Conservation (phyloP, 2,888 invertebrate species). For the Magallana nippona region DNA sequence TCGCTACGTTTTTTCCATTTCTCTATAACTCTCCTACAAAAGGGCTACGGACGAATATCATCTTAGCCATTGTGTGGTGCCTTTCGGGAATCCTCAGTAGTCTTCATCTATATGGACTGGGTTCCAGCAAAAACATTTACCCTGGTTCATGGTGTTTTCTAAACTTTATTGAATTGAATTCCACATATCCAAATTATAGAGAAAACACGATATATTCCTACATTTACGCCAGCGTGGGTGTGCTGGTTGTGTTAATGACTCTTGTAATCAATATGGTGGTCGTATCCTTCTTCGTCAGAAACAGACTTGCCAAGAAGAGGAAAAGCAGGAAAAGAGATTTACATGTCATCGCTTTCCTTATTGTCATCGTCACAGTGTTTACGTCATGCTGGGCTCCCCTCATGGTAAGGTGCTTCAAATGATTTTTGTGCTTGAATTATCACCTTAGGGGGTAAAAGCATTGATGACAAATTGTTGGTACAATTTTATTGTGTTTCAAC, state of each 20-base stretch:
- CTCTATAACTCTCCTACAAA: slow-evolving; percentile 37
- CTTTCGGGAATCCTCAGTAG: slow-evolving; percentile 34
- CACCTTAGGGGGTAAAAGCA: too few relatives aligned
- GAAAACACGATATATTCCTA: slow-evolving; percentile 20
- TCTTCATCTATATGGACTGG: slow-evolving; percentile 44
- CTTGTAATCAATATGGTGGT: slow-evolving; percentile 33
- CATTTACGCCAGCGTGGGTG: slow-evolving; percentile 40
- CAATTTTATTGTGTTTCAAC: too few relatives aligned
- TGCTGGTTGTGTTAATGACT: slow-evolving; percentile 38
- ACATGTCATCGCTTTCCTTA: slow-evolving; percentile 75
- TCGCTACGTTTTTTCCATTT: slow-evolving; percentile 44
- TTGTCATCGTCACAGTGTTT: slow-evolving; percentile 77
- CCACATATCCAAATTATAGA: not conserved
- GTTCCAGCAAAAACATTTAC: slow-evolving; percentile 41
- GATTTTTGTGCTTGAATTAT: too few relatives aligned
- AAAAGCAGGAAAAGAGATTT: slow-evolving; percentile 6
- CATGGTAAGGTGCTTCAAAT: slow-evolving; percentile 65
- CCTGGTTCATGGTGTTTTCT: slow-evolving; percentile 51
- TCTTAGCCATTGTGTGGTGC: slow-evolving; percentile 39
- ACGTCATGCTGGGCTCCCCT: slow-evolving; percentile 78
- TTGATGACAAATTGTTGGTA: too few relatives aligned
- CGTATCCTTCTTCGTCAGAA: not conserved
- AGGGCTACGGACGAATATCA: slow-evolving; percentile 12
- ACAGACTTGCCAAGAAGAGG: not conserved
- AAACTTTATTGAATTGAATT: slow-evolving; percentile 35